A percentile compares a stretch with the other conserved stretches of the same genome.
Evolutionary conservation across 2,113 vertebrate species (phyloP).

Genomic region (Carassius auratus): DNA sequence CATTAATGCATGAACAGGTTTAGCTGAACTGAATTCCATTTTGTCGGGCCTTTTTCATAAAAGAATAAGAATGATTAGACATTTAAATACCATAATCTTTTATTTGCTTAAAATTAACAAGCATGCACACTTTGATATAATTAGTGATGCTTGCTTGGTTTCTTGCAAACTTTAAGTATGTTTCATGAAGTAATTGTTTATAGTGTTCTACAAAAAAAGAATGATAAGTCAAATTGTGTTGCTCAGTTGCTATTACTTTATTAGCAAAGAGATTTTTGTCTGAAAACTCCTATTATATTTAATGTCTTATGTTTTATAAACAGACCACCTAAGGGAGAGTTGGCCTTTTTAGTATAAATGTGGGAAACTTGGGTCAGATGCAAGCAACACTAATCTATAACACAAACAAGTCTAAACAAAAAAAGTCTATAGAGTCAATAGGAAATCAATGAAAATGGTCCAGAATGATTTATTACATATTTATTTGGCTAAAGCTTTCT

Average conservation of each 20-base stretch:
- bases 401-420: neutral
- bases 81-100: neutral
- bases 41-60: constrained; percentile 38
- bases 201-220: neutral
- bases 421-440: neutral
- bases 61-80: neutral
- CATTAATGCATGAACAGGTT: neutral
- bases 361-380: neutral
- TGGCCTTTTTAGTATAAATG: neutral
- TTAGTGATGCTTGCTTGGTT: neutral
- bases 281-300: too few species aligned
- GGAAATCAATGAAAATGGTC: neutral
- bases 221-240: neutral
- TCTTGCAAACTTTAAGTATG: neutral
- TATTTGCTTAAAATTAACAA: neutral
- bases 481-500: neutral
- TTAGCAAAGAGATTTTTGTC: neutral
- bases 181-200: neutral
- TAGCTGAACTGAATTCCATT: neutral
- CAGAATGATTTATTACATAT: neutral
- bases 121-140: neutral
- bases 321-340: neutral
- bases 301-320: too few species aligned
- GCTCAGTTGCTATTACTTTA: neutral
- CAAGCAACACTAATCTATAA: neutral